A percentile compares a stretch with the other conserved stretches of the same genome.
These are phyloP conservation scores for Drosophila melanica DNA, from an alignment of 1,140 invertebrate species.

Conservation along the genomic window DNA sequence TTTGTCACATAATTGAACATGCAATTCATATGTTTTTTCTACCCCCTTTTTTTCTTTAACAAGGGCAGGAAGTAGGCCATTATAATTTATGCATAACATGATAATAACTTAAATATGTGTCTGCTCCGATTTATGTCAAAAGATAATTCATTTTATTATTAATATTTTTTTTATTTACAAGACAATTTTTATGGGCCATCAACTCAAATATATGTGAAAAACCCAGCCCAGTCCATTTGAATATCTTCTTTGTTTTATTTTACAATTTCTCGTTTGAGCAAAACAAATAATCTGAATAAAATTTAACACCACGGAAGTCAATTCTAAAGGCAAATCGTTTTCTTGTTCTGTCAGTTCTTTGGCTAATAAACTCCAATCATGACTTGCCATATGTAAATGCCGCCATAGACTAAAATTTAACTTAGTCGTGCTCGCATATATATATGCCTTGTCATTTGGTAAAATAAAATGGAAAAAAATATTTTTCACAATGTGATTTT, in stretches of 20 bases:
- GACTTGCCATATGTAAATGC: slow-evolving; percentile 50
- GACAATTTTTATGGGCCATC: slow-evolving; percentile 3
- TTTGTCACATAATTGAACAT: slow-evolving; percentile 81
- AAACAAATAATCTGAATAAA: slow-evolving; percentile 20
- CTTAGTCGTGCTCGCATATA: slow-evolving; percentile 23
- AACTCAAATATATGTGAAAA: slow-evolving; percentile 13
- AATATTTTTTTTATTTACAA: slow-evolving; percentile 10
- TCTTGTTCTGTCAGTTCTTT: slow-evolving; percentile 17
- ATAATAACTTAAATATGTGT: slow-evolving; percentile 59
- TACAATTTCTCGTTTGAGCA: slow-evolving; percentile 14
- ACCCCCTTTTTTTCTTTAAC: slow-evolving; percentile 17
- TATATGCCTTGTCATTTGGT: slow-evolving; percentile 32
- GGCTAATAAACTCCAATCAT: slow-evolving; percentile 37
- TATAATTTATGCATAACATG: slow-evolving; percentile 68
- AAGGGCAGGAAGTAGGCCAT: slow-evolving; percentile 66
- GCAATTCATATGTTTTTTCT: slow-evolving; percentile 48
- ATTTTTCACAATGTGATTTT: slow-evolving; percentile 33
- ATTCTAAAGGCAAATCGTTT: slow-evolving; percentile 12
- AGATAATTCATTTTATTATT: slow-evolving; percentile 20
- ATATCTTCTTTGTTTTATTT: neutral
- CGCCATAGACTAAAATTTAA: slow-evolving; percentile 9
- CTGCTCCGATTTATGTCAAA: slow-evolving; percentile 26
- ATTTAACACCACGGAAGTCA: slow-evolving; percentile 24
- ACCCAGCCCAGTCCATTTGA: neutral
- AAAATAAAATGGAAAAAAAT: slow-evolving; percentile 26